Conservation (phyloP, 2,888 invertebrate species). For the Aspidiotus destructor region DNA sequence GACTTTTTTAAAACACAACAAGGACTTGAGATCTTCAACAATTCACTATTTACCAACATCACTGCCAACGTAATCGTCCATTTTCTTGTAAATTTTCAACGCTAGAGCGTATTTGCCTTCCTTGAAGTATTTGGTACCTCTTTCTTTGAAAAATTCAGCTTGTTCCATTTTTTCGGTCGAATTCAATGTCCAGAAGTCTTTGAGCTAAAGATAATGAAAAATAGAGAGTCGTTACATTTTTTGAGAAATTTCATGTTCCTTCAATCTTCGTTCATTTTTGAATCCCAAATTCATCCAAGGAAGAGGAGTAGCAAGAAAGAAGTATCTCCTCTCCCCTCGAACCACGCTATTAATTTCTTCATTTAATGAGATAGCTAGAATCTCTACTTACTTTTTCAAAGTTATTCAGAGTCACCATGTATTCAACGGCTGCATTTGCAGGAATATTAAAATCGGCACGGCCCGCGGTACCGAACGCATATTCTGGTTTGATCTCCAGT, state of each 20-base stretch:
- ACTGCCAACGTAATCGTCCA: conserved; percentile 54
- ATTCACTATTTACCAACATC: conserved; percentile 44
- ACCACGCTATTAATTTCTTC: no score
- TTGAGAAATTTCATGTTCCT: conserved; percentile 26
- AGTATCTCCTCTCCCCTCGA: no score
- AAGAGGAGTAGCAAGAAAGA: no score
- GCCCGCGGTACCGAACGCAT: conserved; percentile 67
- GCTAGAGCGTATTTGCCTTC: conserved; percentile 66
- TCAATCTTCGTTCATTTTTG: no score
- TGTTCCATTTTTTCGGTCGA: conserved; percentile 68
- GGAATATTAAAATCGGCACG: conserved; percentile 64
- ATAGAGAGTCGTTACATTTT: background rate
- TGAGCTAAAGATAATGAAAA: conserved; percentile 46
- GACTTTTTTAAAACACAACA: background rate
- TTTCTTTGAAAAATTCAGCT: conserved; percentile 73
- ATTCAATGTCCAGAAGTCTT: conserved; percentile 75
- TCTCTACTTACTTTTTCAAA: conserved; percentile 61
- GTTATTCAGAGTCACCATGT: conserved; percentile 66
- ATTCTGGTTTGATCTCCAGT: conserved; percentile 62
- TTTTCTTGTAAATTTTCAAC: conserved; percentile 74
- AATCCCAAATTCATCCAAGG: no score
- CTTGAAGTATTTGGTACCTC: conserved; percentile 84
- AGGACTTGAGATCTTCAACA: no score
- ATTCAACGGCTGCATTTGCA: conserved; percentile 65
- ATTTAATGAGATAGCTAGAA: no score